A percentile compares a stretch with the other conserved stretches of the same genome.
phyloP scores from a whole-genome alignment of 2,113 vertebrate genomes.

The Todiramphus chloris region DNA sequence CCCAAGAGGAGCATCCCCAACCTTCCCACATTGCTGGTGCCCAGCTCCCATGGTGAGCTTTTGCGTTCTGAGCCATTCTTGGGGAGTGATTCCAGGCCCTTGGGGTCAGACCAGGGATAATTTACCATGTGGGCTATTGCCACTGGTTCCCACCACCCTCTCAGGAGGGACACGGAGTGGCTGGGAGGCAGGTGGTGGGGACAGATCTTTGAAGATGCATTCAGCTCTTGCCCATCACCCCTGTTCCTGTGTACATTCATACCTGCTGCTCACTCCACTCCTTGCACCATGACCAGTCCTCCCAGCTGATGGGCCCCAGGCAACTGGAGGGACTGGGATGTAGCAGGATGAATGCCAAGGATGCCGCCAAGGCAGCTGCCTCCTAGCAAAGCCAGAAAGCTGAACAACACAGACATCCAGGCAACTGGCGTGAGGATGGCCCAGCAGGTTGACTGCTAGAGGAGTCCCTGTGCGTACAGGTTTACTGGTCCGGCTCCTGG shows the following conservation, averaged over 20 bases:
- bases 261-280: not conserved
- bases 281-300: not conserved
- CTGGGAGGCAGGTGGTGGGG: not conserved
- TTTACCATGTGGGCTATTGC: not conserved
- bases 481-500: not conserved
- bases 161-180: not conserved
- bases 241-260: not conserved
- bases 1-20: not conserved
- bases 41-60: not conserved
- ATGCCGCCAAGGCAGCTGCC: not conserved
- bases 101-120: not conserved
- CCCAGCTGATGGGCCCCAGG: not conserved
- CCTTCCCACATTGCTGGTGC: accelerated
- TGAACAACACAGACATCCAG: not conserved
- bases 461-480: slow-evolving; percentile 1
- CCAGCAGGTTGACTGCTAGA: not conserved
- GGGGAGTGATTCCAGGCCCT: not conserved
- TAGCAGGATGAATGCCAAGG: not conserved
- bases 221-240: not conserved
- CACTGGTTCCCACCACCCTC: not conserved
- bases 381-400: not conserved
- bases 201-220: not conserved
- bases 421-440: not conserved
- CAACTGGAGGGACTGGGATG: not conserved
- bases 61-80: not conserved